phyloP scores from a whole-genome alignment of 2,888 invertebrate genomes.

The Meloe dianella region DNA sequence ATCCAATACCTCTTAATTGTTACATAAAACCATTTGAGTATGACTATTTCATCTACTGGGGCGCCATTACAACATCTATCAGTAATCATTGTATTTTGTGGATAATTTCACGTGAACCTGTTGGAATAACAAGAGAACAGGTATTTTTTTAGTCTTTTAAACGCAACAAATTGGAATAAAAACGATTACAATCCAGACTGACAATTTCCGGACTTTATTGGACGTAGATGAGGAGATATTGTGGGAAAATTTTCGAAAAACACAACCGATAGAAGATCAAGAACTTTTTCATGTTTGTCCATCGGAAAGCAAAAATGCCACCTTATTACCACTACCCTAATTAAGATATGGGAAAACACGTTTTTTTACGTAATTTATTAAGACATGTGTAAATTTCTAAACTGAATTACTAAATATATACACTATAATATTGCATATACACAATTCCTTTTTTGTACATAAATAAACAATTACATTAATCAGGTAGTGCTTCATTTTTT shows the following conservation, averaged over 20 bases:
- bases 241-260: constrained; percentile 62
- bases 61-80: constrained; percentile 60
- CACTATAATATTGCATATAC: constrained; percentile 45
- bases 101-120: constrained; percentile 66
- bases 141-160: constrained; percentile 54
- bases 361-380: constrained; percentile 21
- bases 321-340: constrained; percentile 54
- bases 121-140: constrained; percentile 67
- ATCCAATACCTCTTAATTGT: constrained; percentile 61
- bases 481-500: constrained; percentile 38
- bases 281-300: constrained; percentile 64
- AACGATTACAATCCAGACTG: constrained; percentile 58
- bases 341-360: not conserved
- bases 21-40: constrained; percentile 65
- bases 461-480: constrained; percentile 41
- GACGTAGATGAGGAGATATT: constrained; percentile 60
- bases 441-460: constrained; percentile 46
- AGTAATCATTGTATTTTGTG: constrained; percentile 64
- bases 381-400: constrained; percentile 36
- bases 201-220: constrained; percentile 63
- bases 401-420: constrained; percentile 37
- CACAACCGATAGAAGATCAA: constrained; percentile 59
- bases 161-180: too few species aligned
- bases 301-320: constrained; percentile 62
- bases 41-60: constrained; percentile 73